Base-by-base conservation (phyloP, 2,888 invertebrate genomes). In the Yponomeuta cagnagella region DNA sequence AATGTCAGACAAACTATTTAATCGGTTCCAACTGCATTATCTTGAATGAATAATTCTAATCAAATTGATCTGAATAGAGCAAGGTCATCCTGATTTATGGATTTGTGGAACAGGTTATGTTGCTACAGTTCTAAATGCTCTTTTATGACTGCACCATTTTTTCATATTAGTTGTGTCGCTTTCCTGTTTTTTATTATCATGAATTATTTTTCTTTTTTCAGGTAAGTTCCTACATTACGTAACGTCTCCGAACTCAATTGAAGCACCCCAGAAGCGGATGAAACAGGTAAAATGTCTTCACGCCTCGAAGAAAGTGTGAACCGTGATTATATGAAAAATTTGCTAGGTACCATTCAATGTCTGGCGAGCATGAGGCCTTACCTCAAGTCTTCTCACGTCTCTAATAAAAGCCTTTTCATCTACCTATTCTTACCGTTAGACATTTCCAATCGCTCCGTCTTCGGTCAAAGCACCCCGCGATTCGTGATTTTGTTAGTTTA, bases 371-470 rank as follows among this genome's bases (percentile, higher is more conserved):
- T 15, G 52, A 58, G 12, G 52, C 52, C 52, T 58, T 15, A 58
- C 52, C 15, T 58, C 43, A 43, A 43, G 52, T 58, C 52, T 58
- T 12, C 15, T 58, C 52, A 43, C 43, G 43, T 43, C 43, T 43
- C 43, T 43, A 58, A 58, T 58, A 5, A 58, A 15, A 58, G 52
- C 52, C 3, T 58, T 15, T 58, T 43, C 5, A 43, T 43, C 43
- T 23, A 23, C 23, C 23, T 43, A 43, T 8, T 5, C 43, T 43
- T 43, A 4, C 87, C 85, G 87, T 86, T 88, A 84, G 70, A 71
- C 74, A 76, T 74, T 77, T 77, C 74, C 77, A 85, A 82, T 84
- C 81, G 76, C 52, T 15, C 33, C 33, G 15, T 12, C 15, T 12
- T 15, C 52, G 52, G 15, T 58, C 52, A 58, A 58, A 15, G 52